Conservation (phyloP, 2,113 vertebrate genomes). For the Pseudopodoces humilis region DNA sequence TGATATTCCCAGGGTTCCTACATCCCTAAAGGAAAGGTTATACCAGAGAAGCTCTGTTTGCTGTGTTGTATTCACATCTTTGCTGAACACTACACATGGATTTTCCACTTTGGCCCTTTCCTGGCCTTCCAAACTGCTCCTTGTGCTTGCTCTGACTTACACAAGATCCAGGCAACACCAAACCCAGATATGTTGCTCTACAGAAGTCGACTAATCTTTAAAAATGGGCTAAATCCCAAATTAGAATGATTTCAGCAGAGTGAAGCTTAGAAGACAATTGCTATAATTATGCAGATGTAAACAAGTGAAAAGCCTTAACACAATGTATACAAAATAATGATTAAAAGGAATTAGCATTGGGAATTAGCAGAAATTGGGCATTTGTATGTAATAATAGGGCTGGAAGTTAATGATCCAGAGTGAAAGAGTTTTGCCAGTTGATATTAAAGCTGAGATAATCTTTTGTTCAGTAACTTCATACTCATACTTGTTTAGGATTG, state of each 20-base stretch:
- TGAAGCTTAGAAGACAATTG: constrained; percentile 67
- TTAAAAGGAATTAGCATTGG: constrained; percentile 69
- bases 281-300: constrained; percentile 77
- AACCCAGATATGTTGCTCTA: background rate
- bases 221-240: constrained; percentile 47
- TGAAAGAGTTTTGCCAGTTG: constrained; percentile 71
- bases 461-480: constrained; percentile 66
- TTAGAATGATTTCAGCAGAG: constrained; percentile 50
- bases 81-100: accelerated
- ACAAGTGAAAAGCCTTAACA: constrained; percentile 72
- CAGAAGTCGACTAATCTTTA: background rate
- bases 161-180: background rate
- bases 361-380: constrained; percentile 73
- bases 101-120: background rate
- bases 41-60: too few relatives aligned
- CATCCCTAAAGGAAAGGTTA: background rate
- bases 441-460: constrained; percentile 69
- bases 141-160: background rate
- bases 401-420: constrained; percentile 65
- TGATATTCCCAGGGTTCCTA: background rate
- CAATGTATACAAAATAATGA: constrained; percentile 73
- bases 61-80: accelerated
- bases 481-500: constrained; percentile 67
- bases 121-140: background rate
- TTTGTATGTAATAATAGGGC: constrained; percentile 75